Base-by-base conservation (phyloP, 2,888 invertebrate species). In the Microdon myrmicae region DNA sequence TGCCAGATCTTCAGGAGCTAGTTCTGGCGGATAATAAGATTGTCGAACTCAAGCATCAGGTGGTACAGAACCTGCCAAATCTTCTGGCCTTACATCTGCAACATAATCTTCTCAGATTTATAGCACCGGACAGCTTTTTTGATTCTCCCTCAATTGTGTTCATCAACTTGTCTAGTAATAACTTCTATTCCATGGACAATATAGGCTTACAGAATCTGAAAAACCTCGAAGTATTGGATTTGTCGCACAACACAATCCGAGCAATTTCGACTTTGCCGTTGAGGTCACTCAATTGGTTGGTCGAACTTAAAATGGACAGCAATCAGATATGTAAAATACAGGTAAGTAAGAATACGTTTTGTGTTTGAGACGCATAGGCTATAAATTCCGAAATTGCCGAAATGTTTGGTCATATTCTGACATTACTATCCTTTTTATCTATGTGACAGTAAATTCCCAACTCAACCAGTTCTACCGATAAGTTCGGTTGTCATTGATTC, bases 291-390 rank as follows among this genome's bases (percentile, higher is more conserved):
- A 91, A 91, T 74, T 92, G 93, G 89, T 81, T 94, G 44, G 90
- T 94, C 1, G 93, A 94, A 75, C 78, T 94, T 3, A 89, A 90
- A 82, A 84, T 94, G 81, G 92, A 93, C 75, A 88, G 90, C 77
- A 94, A 94, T 80, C 82, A 85, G 59, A 88, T 94, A 70, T 94
- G 94, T 74, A 84, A 86, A 35, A 88, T 94, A 41, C 86, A 87
- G 71, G 79, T 80, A 35, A 25, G 71, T 55, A 22, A 7, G 10
- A 20, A 2, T 22, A 4, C 17, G 23, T 7, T 19, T 19, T 35
- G 10, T 4, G 34, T 20, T 2, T 32, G 2, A 10, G 17, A 2
- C n/a, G n/a, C n/a, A n/a, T n/a, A n/a, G n/a, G n/a, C 10, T 9
- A 25, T 45, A 39, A 7, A 10, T 32, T 6, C 19, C 7, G 3